Conservation (phyloP, 2,888 invertebrate species). For the Ochropleura plecta region DNA sequence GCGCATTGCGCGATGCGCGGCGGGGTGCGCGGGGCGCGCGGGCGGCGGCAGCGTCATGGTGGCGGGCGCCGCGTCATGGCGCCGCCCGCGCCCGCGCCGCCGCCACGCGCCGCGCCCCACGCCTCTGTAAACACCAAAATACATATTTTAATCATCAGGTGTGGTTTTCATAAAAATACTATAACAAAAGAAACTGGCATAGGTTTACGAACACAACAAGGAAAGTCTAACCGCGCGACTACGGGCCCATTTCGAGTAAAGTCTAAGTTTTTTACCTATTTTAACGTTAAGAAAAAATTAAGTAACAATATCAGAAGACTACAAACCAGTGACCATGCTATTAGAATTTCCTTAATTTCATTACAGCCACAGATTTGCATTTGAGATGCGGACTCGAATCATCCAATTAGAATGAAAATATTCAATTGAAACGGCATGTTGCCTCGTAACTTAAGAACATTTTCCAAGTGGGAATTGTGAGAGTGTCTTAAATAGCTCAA, state of each 20-base stretch:
- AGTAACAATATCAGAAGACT: neutral
- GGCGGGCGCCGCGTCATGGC: constrained; percentile 90
- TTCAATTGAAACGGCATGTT: constrained; percentile 21
- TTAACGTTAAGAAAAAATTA: neutral
- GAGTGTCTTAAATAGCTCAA: constrained; percentile 28
- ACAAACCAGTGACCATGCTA: neutral
- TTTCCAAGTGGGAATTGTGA: constrained; percentile 16
- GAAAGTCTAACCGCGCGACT: neutral
- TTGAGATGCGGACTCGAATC: constrained; percentile 15
- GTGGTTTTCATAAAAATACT: neutral
- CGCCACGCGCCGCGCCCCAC: constrained; percentile 90
- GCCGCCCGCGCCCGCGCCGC: constrained; percentile 90
- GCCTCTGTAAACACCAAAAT: constrained; percentile 81
- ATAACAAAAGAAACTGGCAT: neutral
- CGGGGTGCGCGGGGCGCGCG: constrained; percentile 89
- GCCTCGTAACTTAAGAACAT: constrained; percentile 14
- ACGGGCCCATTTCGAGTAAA: neutral
- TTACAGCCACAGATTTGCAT: constrained; percentile 31
- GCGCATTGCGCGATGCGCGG: constrained; percentile 92
- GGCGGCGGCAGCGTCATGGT: constrained; percentile 91
- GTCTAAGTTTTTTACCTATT: constrained; percentile 6
- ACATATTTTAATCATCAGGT: constrained; percentile 29
- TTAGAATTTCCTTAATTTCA: constrained; percentile 30
- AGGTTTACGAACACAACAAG: neutral
- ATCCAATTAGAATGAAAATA: constrained; percentile 32